Evolutionary conservation across 2,888 invertebrate genomes (phyloP).

Genomic region (Elmis aenea): DNA sequence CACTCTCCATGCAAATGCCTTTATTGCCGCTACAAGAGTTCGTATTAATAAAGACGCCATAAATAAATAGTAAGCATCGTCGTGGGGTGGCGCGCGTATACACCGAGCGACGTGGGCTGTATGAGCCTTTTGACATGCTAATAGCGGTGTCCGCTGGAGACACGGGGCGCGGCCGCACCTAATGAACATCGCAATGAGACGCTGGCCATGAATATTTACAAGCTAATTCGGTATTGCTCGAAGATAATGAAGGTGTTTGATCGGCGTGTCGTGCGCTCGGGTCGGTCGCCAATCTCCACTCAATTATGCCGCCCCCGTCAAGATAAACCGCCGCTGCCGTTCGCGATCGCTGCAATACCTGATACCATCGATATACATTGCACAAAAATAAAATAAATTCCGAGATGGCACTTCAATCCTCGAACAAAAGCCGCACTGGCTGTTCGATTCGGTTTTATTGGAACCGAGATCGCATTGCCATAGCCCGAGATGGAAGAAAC

Average conservation of each 20-base stretch:
- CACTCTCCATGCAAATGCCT: slow-evolving; percentile 44
- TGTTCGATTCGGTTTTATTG: slow-evolving; percentile 31
- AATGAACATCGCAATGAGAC: slow-evolving; percentile 40
- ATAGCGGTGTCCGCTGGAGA: slow-evolving; percentile 28
- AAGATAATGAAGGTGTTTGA: slow-evolving; percentile 42
- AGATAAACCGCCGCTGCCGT: slow-evolving; percentile 12
- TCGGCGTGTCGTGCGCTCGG: slow-evolving; percentile 26
- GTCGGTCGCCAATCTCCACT: slow-evolving; percentile 34
- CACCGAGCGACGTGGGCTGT: slow-evolving; percentile 22
- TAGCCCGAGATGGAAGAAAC: slow-evolving; percentile 25
- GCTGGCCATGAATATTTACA: slow-evolving; percentile 51
- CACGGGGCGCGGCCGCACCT: slow-evolving; percentile 31
- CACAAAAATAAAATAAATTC: slow-evolving; percentile 29
- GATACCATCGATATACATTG: slow-evolving; percentile 16
- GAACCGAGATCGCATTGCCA: slow-evolving; percentile 26
- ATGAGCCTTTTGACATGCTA: slow-evolving; percentile 34
- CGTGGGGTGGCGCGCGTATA: slow-evolving; percentile 10
- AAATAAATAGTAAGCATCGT: slow-evolving; percentile 15
- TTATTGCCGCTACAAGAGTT: slow-evolving; percentile 28
- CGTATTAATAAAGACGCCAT: slow-evolving; percentile 26
- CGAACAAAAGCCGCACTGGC: slow-evolving; percentile 26
- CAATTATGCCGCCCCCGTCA: slow-evolving; percentile 38
- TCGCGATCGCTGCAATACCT: slow-evolving; percentile 10
- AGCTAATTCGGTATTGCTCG: slow-evolving; percentile 42
- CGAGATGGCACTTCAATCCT: slow-evolving; percentile 27